Evolutionary conservation across 2,888 invertebrate genomes (phyloP).

Genomic region (Spialia ferax): DNA sequence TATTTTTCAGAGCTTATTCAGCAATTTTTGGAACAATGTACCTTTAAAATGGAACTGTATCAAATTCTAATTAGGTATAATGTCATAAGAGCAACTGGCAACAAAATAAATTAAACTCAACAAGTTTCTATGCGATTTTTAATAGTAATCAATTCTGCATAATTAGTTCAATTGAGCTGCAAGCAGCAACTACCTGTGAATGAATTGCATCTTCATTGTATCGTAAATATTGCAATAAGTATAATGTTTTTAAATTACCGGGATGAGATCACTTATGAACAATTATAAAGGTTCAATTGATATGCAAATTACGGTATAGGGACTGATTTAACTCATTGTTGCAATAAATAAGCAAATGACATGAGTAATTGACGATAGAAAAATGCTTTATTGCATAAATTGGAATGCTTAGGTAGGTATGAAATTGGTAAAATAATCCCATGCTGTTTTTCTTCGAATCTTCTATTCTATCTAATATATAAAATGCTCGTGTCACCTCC

Average conservation of each 20-base stretch:
- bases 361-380: no score
- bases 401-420: no score
- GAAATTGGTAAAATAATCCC: no score
- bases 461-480: no score
- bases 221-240: neutral
- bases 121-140: neutral
- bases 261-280: conserved; percentile 13
- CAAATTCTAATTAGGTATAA: neutral
- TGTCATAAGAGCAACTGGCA: neutral
- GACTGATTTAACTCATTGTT: neutral
- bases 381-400: no score
- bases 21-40: neutral
- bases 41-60: neutral
- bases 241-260: conserved; percentile 6
- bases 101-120: neutral
- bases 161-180: conserved; percentile 11
- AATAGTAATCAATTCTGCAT: conserved; percentile 16
- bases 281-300: neutral
- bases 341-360: neutral
- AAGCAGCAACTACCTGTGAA: neutral
- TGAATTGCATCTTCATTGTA: conserved; percentile 10
- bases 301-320: conserved; percentile 1
- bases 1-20: no score
- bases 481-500: no score
- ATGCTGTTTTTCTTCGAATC: no score